Evolutionary conservation across 2,888 invertebrate genomes (phyloP), one percentile per base, ranked within the genome.

Genomic region (Tetragonula carbonaria): DNA sequence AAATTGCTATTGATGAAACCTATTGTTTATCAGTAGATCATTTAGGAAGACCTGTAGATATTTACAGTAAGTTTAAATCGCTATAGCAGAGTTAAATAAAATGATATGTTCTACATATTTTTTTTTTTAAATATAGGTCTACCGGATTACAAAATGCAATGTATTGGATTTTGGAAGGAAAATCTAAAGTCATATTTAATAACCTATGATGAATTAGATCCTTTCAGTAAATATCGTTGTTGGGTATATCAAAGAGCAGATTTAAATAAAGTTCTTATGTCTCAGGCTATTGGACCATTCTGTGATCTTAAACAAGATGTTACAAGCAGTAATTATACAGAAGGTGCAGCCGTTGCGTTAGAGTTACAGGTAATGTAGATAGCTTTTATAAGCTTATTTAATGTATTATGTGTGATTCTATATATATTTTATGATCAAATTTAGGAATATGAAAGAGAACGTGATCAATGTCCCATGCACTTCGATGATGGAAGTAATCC

Each of bases 221-320:
- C 99, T 0, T 97, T 98, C 92, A 98, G 98, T 4, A 98, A 97
- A 94, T 99, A 99, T 94, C 97, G 99, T 91, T 99, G 99, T 94
- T 99, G 99, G 99, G 99, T 99, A 65, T 99, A 99, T 95, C 99
- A 99, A 94, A 96, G 99, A 92, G 97, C 98, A 71, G 99, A 99
- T 96, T 96, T 99, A 88, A 99, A 99, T 93, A 95, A 97, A 94
- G 97, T 99, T 91, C 95, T 97, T 21, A 96, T 97, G 96, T 97
- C 97, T 0, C 96, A 97, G 95, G 98, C 99, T 0, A 96, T 98
- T 77, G 99, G 99, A 6, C 98, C 99, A 0, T 98, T 97, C 91
- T 99, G 99, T 93, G 97, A 98, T 92, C 95, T 98, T 33, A 97
- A 96, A 77, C 99, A 99, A 95, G 98, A 98, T 91, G 98, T 99